Conservation (phyloP, 2,797 vertebrate species). For the Pelochelys cantorii region DNA sequence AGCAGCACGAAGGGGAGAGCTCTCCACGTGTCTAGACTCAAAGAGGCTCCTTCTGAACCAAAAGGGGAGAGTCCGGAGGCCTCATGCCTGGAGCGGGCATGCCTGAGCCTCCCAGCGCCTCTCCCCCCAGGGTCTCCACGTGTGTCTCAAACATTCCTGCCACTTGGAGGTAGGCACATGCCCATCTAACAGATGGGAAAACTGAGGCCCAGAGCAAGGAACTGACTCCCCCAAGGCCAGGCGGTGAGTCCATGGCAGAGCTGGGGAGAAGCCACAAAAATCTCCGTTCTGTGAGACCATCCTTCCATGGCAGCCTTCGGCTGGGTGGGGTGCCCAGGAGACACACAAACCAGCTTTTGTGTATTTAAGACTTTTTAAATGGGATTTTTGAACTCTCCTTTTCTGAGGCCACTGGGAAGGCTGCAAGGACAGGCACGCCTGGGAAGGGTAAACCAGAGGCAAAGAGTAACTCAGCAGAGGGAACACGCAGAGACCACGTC, state of each 20-base stretch:
- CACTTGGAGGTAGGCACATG: background rate
- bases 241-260: background rate
- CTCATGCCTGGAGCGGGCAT: background rate
- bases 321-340: rapidly evolving
- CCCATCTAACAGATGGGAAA: background rate
- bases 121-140: rapidly evolving
- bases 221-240: background rate
- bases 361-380: background rate
- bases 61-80: rapidly evolving
- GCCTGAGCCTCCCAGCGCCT: background rate
- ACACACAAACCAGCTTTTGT: background rate
- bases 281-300: background rate
- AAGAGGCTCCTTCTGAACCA: background rate
- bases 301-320: background rate
- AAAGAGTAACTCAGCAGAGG: background rate
- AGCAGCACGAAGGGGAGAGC: background rate
- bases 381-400: rapidly evolving
- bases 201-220: background rate
- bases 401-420: background rate
- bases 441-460: rapidly evolving
- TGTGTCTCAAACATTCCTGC: background rate
- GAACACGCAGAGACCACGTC: background rate
- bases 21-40: background rate
- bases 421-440: background rate
- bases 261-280: background rate